Evolutionary conservation across 2,113 vertebrate species (phyloP).

Genomic region (Crotalus tigris): DNA sequence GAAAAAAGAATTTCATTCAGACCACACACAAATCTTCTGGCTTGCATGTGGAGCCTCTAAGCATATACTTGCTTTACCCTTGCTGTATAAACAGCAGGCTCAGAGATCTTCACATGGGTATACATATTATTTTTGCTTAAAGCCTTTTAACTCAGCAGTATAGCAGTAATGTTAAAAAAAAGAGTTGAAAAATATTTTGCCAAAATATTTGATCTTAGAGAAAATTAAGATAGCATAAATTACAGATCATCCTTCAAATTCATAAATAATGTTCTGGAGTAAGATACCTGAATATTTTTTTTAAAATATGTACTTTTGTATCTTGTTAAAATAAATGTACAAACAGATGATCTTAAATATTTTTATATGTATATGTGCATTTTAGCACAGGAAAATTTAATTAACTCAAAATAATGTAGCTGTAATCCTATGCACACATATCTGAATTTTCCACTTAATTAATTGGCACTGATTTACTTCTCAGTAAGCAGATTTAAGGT

Average conservation of each 20-base stretch:
- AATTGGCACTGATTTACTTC: background rate
- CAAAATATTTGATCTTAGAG: constrained; percentile 26
- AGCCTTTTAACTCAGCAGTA: constrained; percentile 39
- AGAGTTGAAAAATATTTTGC: constrained; percentile 20
- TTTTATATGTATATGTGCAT: background rate
- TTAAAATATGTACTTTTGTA: constrained; percentile 36
- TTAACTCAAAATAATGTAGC: constrained; percentile 6
- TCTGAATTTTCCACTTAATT: background rate
- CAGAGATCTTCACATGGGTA: constrained; percentile 35
- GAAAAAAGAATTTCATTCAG: constrained; percentile 64
- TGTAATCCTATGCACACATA: background rate
- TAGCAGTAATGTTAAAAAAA: constrained; percentile 17
- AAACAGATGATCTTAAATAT: constrained; percentile 19
- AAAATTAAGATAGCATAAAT: constrained; percentile 39
- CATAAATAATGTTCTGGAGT: constrained; percentile 1
- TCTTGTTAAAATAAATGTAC: constrained; percentile 30
- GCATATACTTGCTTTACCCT: constrained; percentile 48
- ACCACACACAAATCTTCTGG: constrained; percentile 76
- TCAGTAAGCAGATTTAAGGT: background rate
- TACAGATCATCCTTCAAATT: background rate
- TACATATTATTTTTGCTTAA: constrained; percentile 40
- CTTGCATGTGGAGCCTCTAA: constrained; percentile 53
- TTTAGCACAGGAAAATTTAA: constrained; percentile 27
- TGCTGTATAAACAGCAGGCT: constrained; percentile 57
- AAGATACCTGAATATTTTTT: constrained; percentile 32